Percentiles rank a stretch among this genome's conserved stretches.
These are phyloP conservation scores for Mormyrops attenuatus DNA, from an alignment of 2,797 vertebrate species.

Conservation along the genomic window DNA sequence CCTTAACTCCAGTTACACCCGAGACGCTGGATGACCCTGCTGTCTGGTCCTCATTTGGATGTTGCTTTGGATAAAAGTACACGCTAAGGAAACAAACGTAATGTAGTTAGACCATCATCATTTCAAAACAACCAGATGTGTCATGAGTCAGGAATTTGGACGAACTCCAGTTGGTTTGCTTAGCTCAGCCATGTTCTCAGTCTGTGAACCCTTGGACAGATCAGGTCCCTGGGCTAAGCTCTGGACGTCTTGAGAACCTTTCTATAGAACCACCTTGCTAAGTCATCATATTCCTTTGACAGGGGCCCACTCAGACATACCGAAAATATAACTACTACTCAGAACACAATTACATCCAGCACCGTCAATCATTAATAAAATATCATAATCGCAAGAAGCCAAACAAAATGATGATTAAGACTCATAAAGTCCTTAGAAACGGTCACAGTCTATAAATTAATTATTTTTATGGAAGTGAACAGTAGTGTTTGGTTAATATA, in stretches of 20 bases:
- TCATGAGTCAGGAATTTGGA: neutral
- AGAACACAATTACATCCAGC: neutral
- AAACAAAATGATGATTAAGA: neutral
- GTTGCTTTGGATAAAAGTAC: neutral
- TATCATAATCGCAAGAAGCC: neutral
- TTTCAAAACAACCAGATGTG: neutral
- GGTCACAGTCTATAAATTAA: neutral
- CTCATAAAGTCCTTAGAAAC: neutral
- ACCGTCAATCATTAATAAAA: neutral
- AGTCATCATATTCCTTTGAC: neutral
- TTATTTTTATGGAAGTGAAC: neutral
- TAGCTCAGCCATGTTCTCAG: neutral
- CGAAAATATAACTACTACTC: neutral
- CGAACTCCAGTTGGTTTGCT: neutral
- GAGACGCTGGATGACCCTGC: neutral
- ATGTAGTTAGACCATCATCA: neutral
- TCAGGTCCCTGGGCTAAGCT: neutral
- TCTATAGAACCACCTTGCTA: neutral
- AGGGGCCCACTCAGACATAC: neutral
- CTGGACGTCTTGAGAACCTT: neutral
- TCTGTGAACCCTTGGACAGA: neutral
- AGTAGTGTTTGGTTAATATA: neutral
- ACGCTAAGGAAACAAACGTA: neutral
- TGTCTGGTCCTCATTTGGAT: neutral
- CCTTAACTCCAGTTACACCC: neutral